Evolutionary conservation across 2,113 vertebrate genomes (phyloP).

Genomic region (Telmatochromis sp.): DNA sequence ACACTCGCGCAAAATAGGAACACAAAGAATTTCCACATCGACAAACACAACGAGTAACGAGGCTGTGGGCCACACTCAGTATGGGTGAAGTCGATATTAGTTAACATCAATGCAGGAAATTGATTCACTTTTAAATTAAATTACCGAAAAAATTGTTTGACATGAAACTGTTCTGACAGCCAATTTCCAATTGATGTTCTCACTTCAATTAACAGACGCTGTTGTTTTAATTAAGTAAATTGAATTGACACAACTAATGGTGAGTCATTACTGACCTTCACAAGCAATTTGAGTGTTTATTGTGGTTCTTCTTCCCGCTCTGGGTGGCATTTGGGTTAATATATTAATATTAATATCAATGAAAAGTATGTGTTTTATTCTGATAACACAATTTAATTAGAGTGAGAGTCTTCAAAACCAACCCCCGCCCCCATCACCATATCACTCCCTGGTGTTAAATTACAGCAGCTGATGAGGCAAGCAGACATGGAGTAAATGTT

Average conservation of each 20-base stretch:
- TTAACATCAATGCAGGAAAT: constrained; percentile 32
- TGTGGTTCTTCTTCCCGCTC: not conserved
- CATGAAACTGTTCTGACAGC: constrained; percentile 36
- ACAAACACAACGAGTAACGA: not conserved
- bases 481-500: constrained; percentile 42
- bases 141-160: constrained; percentile 29
- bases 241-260: constrained; percentile 7
- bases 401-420: not conserved
- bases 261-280: not conserved
- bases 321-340: not conserved
- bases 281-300: not conserved
- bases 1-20: not conserved
- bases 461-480: constrained; percentile 25
- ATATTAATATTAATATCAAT: not conserved
- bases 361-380: not conserved
- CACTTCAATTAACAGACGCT: constrained; percentile 19
- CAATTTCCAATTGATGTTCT: constrained; percentile 19
- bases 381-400: constrained; percentile 21
- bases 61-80: not conserved
- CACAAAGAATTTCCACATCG: not conserved
- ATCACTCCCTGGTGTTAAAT: constrained; percentile 22
- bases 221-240: constrained; percentile 15
- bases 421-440: not conserved
- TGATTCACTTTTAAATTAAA: constrained; percentile 31
- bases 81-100: constrained; percentile 3